Evolutionary conservation across 2,888 invertebrate species (phyloP).

Genomic region (Deilephila elpenor): DNA sequence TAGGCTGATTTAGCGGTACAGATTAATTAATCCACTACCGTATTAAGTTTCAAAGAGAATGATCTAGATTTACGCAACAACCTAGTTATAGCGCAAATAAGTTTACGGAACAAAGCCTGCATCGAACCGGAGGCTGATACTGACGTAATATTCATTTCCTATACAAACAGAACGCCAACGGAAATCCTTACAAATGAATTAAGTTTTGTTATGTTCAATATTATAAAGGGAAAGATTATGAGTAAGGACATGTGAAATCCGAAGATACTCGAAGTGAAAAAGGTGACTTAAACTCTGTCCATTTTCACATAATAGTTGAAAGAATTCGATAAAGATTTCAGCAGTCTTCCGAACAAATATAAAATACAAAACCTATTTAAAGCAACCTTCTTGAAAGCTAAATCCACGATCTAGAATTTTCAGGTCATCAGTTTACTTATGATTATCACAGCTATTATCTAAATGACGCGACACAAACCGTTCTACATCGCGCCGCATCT

Average conservation of each 20-base stretch:
- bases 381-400: no score
- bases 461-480: constrained; percentile 2
- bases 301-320: no score
- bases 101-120: neutral
- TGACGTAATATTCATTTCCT: neutral
- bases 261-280: no score
- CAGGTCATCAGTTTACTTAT: neutral
- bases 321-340: no score
- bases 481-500: constrained; percentile 19
- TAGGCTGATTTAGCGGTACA: no score
- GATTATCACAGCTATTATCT: neutral
- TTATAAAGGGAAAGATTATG: no score
- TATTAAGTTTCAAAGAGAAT: neutral
- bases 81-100: neutral
- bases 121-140: neutral
- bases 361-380: no score
- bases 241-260: no score
- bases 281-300: no score
- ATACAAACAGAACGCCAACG: neutral
- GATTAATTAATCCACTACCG: no score
- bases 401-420: no score
- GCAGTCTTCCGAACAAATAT: no score
- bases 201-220: neutral
- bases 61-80: neutral
- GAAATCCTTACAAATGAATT: neutral